Base-by-base conservation (phyloP, 1,140 invertebrate species). In the Saccostrea glomerata region DNA sequence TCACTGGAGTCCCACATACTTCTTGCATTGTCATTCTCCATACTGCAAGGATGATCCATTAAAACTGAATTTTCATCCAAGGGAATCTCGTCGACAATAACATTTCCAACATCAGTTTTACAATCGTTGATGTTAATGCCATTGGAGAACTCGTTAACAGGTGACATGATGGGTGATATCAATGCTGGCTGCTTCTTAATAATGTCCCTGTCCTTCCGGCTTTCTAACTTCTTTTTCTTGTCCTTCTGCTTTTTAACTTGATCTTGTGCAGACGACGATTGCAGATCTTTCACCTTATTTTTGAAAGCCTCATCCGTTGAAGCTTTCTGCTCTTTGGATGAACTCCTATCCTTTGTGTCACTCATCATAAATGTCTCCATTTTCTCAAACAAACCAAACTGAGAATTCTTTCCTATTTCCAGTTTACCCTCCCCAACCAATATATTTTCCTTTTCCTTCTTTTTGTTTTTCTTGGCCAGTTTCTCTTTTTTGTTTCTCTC, bases 341-440 rank as follows among this genome's bases (percentile, higher is more conserved):
- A 60, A 55, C 20, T 84, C 6, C 55, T 88, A 54, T 85, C 82
- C 73, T 70, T 83, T 12, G 70, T 40, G 9, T 88, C 84, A 60
- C 63, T 63, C 30, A 17, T 55, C 84, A 86, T 60, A 36, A 85
- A 47, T 54, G 70, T 88, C 20, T 90, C 87, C 58, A 90, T 88
- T 47, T 90, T 90, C 30, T 87, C 87, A 88, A 90, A 90, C 60
- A 90, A 77, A 54, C 89, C 82, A 77, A 77, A 82, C 54, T 87
- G 77, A n/a, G 6, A 4, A 60, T 56, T 30, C 55, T 86, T 84
- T 84, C 87, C 82, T 54, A 87, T 86, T 77, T 89, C 70, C 56
- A 87, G 13, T 87, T 85, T 89, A 58, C 86, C 85, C 87, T 91
- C 90, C 40, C 84, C 56, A 40, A 87, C 30, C 13, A 88, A 60